Evolutionary conservation across 2,888 invertebrate genomes (phyloP).

Genomic region (Idaea dimidiata): DNA sequence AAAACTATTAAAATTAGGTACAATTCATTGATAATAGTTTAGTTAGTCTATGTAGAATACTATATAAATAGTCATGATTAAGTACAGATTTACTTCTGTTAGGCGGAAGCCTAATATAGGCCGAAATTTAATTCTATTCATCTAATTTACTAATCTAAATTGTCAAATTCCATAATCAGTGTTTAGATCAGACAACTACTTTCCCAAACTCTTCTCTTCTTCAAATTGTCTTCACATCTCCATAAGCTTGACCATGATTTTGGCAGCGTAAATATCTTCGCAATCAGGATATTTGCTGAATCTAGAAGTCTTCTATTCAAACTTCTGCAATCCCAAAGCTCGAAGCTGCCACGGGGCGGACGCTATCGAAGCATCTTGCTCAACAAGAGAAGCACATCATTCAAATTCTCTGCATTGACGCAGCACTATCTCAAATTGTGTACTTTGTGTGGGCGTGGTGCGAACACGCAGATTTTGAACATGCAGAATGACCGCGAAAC

Average conservation of each 20-base stretch:
- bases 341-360: neutral
- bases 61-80: constrained; percentile 48
- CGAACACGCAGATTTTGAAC: constrained; percentile 59
- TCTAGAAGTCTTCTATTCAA: constrained; percentile 1
- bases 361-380: neutral
- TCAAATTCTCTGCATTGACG: neutral
- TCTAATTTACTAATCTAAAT: neutral
- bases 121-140: constrained; percentile 17
- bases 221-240: neutral
- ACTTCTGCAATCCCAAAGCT: neutral
- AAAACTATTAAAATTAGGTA: neutral
- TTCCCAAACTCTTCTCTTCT: neutral
- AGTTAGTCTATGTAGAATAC: constrained; percentile 39
- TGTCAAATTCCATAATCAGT: neutral
- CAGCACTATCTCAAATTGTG: constrained; percentile 30
- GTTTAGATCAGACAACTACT: neutral
- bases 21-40: neutral
- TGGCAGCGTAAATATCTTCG: neutral
- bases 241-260: neutral
- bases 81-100: constrained; percentile 62
- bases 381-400: neutral
- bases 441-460: constrained; percentile 38
- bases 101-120: constrained; percentile 68
- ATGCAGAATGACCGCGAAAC: constrained; percentile 49
- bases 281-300: neutral